Evolutionary conservation across 2,113 vertebrate genomes (phyloP).

Genomic region (Trochalopteron elliotii): DNA sequence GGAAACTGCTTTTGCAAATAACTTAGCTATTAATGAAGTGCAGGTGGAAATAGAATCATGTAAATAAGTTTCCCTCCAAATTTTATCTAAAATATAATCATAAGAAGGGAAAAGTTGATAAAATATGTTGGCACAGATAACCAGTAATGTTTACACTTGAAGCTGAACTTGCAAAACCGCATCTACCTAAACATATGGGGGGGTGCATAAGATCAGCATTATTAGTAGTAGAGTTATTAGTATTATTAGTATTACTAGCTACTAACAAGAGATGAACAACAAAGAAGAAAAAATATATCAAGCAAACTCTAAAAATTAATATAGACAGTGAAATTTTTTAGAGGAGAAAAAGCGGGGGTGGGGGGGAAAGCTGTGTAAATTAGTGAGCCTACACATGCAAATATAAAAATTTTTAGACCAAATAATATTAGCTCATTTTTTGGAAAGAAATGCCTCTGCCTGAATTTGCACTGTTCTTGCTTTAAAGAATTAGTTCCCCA

Average conservation of each 20-base stretch:
- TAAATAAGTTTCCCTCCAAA: background rate
- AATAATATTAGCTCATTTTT: background rate
- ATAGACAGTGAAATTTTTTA: background rate
- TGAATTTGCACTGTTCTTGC: background rate
- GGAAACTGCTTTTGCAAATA: conserved; percentile 9
- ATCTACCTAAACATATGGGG: background rate
- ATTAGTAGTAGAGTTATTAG: background rate
- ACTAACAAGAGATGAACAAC: background rate
- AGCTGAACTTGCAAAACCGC: background rate
- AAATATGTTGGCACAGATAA: background rate
- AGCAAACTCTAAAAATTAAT: background rate
- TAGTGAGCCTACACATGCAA: background rate
- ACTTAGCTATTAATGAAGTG: background rate
- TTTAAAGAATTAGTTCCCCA: background rate
- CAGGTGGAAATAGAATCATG: background rate
- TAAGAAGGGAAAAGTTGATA: background rate
- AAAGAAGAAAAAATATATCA: background rate
- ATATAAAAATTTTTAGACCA: background rate
- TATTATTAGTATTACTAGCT: background rate
- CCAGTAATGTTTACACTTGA: background rate
- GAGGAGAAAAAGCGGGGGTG: accelerated
- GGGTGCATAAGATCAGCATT: background rate
- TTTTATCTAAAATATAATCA: background rate
- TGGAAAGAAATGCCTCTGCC: background rate
- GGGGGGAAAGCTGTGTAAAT: background rate